Conservation (phyloP, 1,140 invertebrate species). For the Drosophila nebulosa region DNA sequence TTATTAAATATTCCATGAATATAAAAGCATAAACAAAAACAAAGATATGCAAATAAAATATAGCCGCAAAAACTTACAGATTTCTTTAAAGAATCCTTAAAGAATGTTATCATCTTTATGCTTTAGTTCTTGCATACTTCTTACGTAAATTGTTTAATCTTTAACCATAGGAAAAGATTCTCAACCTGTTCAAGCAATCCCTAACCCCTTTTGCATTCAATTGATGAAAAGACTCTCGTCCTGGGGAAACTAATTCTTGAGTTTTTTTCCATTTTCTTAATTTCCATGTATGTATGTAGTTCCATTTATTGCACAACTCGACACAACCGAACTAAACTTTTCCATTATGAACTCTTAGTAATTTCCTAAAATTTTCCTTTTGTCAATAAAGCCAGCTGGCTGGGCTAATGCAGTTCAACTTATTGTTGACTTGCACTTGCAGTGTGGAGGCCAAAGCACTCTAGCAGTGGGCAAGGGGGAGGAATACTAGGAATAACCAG, state of each 20-base stretch:
- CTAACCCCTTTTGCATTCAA: no score
- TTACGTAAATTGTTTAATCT: no score
- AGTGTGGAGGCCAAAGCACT: not conserved
- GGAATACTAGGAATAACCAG: not conserved
- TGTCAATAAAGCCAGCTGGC: not conserved
- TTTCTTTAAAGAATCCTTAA: no score
- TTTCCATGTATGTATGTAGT: not conserved
- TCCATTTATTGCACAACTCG: not conserved
- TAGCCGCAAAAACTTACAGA: no score
- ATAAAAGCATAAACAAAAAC: no score
- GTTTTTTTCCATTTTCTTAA: not conserved
- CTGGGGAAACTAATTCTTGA: not conserved
- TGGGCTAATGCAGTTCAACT: not conserved
- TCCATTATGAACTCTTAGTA: slow-evolving; percentile 1
- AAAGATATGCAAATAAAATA: no score
- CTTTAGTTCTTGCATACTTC: no score
- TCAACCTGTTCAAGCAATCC: no score
- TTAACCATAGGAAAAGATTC: no score
- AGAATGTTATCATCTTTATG: no score
- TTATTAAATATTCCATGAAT: no score
- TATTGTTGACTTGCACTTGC: slow-evolving; percentile 18
- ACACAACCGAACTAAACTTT: not conserved
- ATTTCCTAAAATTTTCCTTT: not conserved
- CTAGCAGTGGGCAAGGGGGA: not conserved
- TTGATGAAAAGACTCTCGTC: not conserved